Percentiles rank a stretch among this genome's conserved stretches.
Conservation (phyloP, 2,888 invertebrate genomes). For the Plebejus argus region DNA sequence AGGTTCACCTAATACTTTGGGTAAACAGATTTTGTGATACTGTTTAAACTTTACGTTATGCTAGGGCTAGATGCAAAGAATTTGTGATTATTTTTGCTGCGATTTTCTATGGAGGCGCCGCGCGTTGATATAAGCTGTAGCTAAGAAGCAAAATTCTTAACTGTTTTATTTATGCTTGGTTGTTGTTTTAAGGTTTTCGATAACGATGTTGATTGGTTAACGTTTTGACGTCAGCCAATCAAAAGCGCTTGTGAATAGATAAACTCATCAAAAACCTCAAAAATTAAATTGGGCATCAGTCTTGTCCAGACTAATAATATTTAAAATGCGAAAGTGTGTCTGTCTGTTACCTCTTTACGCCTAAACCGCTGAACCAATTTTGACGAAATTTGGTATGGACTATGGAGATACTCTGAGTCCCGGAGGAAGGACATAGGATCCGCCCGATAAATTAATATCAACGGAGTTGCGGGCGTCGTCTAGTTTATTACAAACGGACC, state of each 20-base stretch:
- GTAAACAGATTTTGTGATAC: conserved; percentile 20
- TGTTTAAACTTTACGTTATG: not conserved
- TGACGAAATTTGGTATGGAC: no score
- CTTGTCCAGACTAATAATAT: no score
- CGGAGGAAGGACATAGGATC: no score
- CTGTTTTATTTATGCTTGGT: not conserved
- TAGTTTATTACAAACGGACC: not conserved
- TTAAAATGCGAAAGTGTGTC: no score
- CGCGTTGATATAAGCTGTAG: no score
- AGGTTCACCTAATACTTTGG: conserved; percentile 2
- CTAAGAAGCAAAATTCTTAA: not conserved
- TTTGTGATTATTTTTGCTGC: not conserved
- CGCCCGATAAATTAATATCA: no score
- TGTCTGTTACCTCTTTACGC: no score
- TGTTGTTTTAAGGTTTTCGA: not conserved
- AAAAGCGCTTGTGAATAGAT: not conserved
- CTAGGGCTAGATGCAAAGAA: not conserved
- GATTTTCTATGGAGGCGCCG: not conserved
- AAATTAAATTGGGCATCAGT: no score
- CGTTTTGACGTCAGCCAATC: no score
- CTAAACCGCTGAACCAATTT: no score
- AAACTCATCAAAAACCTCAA: not conserved
- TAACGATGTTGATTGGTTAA: no score
- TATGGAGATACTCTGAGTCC: no score
- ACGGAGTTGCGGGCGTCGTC: not conserved